Evolutionary conservation across 2,888 invertebrate species (phyloP).

Genomic region (Caenorhabditis imperialis): DNA sequence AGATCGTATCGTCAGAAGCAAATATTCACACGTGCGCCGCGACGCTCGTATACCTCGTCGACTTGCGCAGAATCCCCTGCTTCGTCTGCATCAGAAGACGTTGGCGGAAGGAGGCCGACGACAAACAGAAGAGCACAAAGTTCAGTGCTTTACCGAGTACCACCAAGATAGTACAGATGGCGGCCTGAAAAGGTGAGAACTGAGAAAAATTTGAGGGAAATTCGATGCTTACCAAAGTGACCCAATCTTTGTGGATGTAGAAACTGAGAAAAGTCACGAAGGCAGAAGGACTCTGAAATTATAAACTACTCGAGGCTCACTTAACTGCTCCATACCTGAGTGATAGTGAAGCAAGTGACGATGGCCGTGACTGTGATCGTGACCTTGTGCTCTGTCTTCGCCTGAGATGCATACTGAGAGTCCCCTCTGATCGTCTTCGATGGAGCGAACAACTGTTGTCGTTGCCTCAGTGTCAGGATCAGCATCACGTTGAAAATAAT

Average conservation of each 20-base stretch:
- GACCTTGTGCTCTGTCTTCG: conserved; percentile 71
- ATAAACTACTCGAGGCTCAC: conserved; percentile 1
- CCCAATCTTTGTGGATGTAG: conserved; percentile 53
- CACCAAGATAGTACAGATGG: conserved; percentile 69
- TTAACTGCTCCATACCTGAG: conserved; percentile 59
- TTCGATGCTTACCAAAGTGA: conserved; percentile 45
- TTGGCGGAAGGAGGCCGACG: conserved; percentile 70
- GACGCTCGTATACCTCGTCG: conserved; percentile 65
- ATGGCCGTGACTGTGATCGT: conserved; percentile 74
- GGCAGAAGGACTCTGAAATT: conserved; percentile 67
- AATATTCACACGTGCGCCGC: conserved; percentile 31
- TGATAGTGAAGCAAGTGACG: conserved; percentile 74
- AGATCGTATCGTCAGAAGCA: not conserved
- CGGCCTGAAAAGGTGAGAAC: conserved; percentile 11
- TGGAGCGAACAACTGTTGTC: conserved; percentile 63
- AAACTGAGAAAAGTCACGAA: conserved; percentile 57
- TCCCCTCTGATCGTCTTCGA: conserved; percentile 54
- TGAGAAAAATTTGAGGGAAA: not conserved
- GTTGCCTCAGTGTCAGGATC: conserved; percentile 69
- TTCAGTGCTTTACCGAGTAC: conserved; percentile 74
- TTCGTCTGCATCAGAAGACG: conserved; percentile 70
- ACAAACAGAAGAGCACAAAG: conserved; percentile 75
- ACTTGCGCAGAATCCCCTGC: conserved; percentile 60
- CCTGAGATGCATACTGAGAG: conserved; percentile 58
- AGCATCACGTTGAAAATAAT: conserved; percentile 71